Conservation (phyloP, 2,113 vertebrate genomes). For the Etheostoma cragini region DNA sequence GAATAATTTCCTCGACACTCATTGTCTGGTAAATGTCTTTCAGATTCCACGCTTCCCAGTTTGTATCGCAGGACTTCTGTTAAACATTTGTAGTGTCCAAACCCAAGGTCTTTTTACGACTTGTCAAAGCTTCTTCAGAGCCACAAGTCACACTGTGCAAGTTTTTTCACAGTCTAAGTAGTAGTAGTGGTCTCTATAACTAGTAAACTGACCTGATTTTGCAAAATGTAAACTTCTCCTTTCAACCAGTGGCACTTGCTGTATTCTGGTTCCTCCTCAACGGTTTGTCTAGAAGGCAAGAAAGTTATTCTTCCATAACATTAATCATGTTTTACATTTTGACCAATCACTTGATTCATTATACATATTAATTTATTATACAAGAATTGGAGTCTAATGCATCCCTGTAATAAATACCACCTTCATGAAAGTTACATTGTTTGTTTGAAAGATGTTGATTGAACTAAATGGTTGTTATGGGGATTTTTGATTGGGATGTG, state of each 20-base stretch:
- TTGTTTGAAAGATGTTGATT: not conserved
- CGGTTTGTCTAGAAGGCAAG: not conserved
- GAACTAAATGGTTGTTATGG: not conserved
- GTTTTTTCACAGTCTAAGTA: not conserved
- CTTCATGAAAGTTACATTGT: not conserved
- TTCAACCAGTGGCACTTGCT: not conserved
- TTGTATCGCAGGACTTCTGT: not conserved
- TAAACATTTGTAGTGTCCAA: not conserved
- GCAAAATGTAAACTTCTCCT: not conserved
- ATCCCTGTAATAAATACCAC: not conserved
- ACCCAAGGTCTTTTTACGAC: not conserved
- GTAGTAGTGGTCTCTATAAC: not conserved
- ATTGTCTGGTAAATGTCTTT: not conserved
- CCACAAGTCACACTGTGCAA: not conserved
- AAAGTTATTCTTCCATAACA: not conserved
- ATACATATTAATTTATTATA: too few relatives aligned
- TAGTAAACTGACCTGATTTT: not conserved
- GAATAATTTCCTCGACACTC: not conserved
- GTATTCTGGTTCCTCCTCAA: too few relatives aligned
- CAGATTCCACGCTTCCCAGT: not conserved
- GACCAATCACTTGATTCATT: not conserved
- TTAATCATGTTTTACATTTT: not conserved
- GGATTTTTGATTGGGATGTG: not conserved
- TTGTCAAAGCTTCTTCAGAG: conserved; percentile 2
- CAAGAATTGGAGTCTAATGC: not conserved